phyloP scores from a whole-genome alignment of 2,888 invertebrate genomes.

The Ophraella communa region DNA sequence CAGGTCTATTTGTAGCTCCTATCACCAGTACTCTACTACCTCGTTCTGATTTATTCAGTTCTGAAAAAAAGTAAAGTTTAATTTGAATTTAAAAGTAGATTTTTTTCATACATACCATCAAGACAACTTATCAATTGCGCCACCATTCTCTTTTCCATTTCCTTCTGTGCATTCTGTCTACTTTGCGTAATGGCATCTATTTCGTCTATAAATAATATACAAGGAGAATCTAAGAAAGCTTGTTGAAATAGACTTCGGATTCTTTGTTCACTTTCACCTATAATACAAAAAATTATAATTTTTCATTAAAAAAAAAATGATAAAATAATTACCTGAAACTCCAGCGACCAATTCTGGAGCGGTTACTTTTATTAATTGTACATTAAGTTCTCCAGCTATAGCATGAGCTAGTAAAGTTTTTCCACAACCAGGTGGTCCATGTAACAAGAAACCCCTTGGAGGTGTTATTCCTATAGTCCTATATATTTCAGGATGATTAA shows the following conservation, averaged over 20 bases:
- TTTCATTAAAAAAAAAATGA: neutral
- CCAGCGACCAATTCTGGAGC: conserved; percentile 94
- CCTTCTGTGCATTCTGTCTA: conserved; percentile 86
- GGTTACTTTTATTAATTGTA: conserved; percentile 86
- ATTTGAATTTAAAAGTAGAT: neutral
- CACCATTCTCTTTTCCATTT: conserved; percentile 96
- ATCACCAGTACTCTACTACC: conserved; percentile 79
- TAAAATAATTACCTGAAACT: conserved; percentile 65
- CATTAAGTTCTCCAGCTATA: conserved; percentile 82
- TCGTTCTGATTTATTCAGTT: conserved; percentile 61
- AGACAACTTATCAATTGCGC: conserved; percentile 89
- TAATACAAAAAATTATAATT: neutral
- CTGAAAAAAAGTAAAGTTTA: conserved; percentile 47
- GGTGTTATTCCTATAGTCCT: conserved; percentile 82
- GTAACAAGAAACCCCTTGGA: conserved; percentile 88
- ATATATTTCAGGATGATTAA: conserved; percentile 91
- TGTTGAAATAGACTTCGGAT: conserved; percentile 90
- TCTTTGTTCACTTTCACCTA: conserved; percentile 93
- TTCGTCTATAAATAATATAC: conserved; percentile 93
- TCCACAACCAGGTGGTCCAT: conserved; percentile 97
- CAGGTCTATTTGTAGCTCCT: conserved; percentile 95
- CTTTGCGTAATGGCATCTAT: conserved; percentile 96
- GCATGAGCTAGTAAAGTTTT: conserved; percentile 83
- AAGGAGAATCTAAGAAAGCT: conserved; percentile 76
- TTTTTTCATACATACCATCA: conserved; percentile 68